These are phyloP conservation scores for Myiopsitta monachus DNA, from an alignment of 2,113 vertebrate species.

Conservation along the genomic window DNA sequence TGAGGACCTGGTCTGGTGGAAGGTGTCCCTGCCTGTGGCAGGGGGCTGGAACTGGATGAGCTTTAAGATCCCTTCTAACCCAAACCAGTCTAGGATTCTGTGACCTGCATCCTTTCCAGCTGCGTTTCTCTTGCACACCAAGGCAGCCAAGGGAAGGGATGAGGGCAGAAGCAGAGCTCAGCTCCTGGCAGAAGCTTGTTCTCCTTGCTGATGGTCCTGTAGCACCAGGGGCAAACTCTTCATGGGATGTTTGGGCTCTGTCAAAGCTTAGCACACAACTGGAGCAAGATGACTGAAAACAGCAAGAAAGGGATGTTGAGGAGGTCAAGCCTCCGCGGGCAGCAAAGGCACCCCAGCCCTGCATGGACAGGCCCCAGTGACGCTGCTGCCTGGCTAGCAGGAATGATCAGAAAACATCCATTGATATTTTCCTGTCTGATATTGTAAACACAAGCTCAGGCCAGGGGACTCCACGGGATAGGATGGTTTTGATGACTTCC, in stretches of 20 bases:
- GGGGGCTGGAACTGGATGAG: not conserved
- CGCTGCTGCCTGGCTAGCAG: not conserved
- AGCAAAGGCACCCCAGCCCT: not conserved
- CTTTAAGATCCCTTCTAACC: not conserved
- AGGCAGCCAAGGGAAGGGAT: rapidly evolving
- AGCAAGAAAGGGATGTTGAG: not conserved
- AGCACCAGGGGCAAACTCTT: not conserved
- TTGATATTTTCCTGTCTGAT: not conserved
- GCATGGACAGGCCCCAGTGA: not conserved
- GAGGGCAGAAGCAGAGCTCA: not conserved
- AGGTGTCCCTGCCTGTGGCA: not conserved
- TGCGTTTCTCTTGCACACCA: no score
- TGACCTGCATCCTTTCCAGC: not conserved
- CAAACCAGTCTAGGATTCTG: not conserved
- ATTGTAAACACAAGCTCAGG: constrained; percentile 25
- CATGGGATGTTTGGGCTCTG: not conserved
- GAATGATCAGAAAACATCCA: not conserved
- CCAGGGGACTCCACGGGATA: not conserved
- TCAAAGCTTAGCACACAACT: not conserved
- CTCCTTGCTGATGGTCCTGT: rapidly evolving
- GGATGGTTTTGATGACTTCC: constrained; percentile 59
- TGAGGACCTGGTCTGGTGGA: not conserved
- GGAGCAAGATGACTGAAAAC: not conserved
- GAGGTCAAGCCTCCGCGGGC: not conserved
- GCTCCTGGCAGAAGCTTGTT: not conserved